Evolutionary conservation across 2,797 vertebrate genomes (phyloP).

Genomic region (Eulemur mongoz): DNA sequence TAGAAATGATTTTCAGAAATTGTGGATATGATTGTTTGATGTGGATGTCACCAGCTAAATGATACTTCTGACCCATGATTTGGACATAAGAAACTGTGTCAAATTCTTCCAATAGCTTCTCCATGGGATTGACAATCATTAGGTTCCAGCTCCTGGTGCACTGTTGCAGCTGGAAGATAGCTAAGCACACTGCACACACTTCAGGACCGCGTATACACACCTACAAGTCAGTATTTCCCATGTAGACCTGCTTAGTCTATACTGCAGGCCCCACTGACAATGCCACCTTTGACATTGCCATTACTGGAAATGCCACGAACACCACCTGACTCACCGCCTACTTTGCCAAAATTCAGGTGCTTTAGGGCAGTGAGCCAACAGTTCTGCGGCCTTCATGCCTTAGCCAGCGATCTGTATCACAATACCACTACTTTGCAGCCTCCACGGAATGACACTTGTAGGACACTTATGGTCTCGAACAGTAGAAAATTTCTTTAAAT

Average conservation of each 20-base stretch:
- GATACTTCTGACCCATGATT: neutral
- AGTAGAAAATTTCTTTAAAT: neutral
- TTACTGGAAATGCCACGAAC: neutral
- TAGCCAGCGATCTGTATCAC: neutral
- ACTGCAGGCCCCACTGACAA: neutral
- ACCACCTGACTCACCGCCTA: neutral
- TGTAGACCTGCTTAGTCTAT: neutral
- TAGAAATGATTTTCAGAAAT: neutral
- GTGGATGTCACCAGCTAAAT: neutral
- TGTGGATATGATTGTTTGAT: neutral
- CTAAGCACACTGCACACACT: neutral
- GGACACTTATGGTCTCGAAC: neutral
- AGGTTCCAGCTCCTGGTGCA: neutral
- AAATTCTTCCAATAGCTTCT: neutral
- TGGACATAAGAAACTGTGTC: neutral
- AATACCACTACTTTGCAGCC: rapidly evolving
- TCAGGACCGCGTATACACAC: neutral
- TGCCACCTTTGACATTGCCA: neutral
- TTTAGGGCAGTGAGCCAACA: neutral
- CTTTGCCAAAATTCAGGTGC: neutral
- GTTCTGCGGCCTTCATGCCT: neutral
- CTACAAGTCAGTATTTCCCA: neutral
- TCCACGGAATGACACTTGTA: no score
- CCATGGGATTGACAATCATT: neutral
- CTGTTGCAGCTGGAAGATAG: neutral